Conservation (phyloP, 2,888 invertebrate species). For the Resseliella maxima region DNA sequence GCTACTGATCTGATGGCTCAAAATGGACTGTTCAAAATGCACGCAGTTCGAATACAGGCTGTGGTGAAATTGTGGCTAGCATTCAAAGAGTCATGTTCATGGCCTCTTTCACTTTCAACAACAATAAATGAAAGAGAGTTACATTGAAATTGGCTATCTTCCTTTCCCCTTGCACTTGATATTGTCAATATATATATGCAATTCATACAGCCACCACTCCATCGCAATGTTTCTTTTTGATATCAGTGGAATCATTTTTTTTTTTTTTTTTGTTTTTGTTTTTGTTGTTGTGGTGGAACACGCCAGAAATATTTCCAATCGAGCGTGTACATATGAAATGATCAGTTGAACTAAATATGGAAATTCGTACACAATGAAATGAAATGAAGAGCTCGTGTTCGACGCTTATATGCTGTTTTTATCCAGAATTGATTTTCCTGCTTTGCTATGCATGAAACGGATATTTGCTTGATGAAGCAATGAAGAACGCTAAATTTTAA, state of each 20-base stretch:
- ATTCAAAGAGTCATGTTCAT: slow-evolving; percentile 23
- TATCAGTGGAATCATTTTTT: neutral
- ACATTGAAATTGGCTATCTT: neutral
- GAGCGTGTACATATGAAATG: neutral
- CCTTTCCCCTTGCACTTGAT: slow-evolving; percentile 10
- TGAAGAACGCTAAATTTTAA: too few relatives aligned
- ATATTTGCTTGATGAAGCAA: neutral
- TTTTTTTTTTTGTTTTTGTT: too few relatives aligned
- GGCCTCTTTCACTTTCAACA: slow-evolving; percentile 40
- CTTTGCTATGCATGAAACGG: neutral
- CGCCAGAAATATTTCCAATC: neutral
- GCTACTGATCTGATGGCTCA: neutral
- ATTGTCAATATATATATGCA: slow-evolving; percentile 11
- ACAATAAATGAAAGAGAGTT: neutral
- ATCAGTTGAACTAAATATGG: neutral
- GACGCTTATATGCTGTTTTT: neutral
- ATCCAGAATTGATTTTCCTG: slow-evolving; percentile 33
- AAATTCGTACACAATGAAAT: neutral
- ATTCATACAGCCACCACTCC: neutral
- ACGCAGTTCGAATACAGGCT: neutral
- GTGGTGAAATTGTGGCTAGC: neutral
- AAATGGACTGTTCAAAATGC: neutral
- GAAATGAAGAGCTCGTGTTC: neutral
- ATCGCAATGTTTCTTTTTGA: neutral
- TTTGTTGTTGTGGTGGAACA: neutral